These are phyloP conservation scores for Hartigia nigra DNA, from an alignment of 2,888 invertebrate genomes.

Conservation along the genomic window DNA sequence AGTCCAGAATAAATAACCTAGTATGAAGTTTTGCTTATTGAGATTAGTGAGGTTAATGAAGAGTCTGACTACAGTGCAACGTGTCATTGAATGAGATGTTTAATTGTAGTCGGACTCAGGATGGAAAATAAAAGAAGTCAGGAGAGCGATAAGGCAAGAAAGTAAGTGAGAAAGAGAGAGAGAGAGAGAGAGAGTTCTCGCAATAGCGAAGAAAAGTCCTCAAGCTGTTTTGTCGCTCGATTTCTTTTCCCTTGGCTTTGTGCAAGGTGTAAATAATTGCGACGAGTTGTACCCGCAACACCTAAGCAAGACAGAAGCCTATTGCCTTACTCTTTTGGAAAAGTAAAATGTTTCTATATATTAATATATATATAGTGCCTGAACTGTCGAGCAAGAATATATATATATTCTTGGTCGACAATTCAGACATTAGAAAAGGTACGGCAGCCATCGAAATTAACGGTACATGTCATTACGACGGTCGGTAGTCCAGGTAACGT, in stretches of 20 bases:
- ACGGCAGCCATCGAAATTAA: constrained; percentile 16
- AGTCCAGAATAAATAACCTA: not conserved
- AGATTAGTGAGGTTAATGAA: not conserved
- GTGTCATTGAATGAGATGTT: not conserved
- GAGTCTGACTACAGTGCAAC: not conserved
- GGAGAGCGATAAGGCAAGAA: not conserved
- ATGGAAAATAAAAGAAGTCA: not conserved
- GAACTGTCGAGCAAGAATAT: too few species aligned
- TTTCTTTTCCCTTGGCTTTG: not conserved
- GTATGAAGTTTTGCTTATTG: not conserved
- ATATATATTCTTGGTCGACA: not conserved
- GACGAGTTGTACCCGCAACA: not conserved
- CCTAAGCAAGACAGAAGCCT: not conserved
- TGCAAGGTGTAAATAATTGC: not conserved
- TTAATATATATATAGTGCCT: not conserved
- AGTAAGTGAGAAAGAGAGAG: too few species aligned
- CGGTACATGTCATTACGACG: constrained; percentile 20
- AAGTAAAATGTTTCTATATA: not conserved
- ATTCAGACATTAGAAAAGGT: not conserved
- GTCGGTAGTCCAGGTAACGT: constrained; percentile 12
- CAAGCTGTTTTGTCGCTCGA: not conserved
- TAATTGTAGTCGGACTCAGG: not conserved
- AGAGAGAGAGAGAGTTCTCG: not conserved
- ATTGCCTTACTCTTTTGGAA: not conserved
- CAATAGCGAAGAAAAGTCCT: not conserved